Evolutionary conservation across 2,888 invertebrate genomes (phyloP), one percentile per base, ranked within the genome.

Genomic region (Drosophila kanekoi): DNA sequence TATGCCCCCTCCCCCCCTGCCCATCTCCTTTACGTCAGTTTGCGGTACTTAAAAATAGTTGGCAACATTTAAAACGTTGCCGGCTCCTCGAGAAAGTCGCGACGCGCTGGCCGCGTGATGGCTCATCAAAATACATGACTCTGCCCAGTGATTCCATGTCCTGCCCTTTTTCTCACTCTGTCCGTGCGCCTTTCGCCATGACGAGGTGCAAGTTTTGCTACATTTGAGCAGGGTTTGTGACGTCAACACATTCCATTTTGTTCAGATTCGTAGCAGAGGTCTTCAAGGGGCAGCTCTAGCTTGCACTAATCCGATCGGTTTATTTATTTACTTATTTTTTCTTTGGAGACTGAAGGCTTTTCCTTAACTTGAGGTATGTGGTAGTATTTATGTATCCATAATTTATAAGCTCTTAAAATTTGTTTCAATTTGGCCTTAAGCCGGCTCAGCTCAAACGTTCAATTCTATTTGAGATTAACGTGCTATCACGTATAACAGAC

Each of bases 41-140:
- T 80, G 81, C 69, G 84, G 84, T 86, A 87, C 87, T 84, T 84
- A 87, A 84, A 84, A 84, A 84, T 79, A 81, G 87, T 84, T 81
- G 79, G 51, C 75, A 74, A 75, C 81, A 83, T 87, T 72, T 56
- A 71, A 83, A 82, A 70, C 59, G 65, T 57, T 66, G 69, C 44
- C 65, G 11, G 56, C 37, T 14, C 38, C 43, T 32, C 10, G 32
- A 28, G n/a, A 18, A 41, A 43, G 20, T 40, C 37, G 23, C 43
- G 49, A n/a, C 43, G 40, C 57, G n/a, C 13, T 48, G 33, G 38
- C 51, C 66, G 40, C 56, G 35, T 56, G 54, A 49, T 52, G 65
- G 43, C 72, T 41, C 58, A 75, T 77, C 77, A 77, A 74, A 74
- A 74, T 68, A 71, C 58, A 67, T 64, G 66, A 59, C 57, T 43